Base-by-base conservation (phyloP, 1,140 invertebrate species). In the Drosophila nebulosa region DNA sequence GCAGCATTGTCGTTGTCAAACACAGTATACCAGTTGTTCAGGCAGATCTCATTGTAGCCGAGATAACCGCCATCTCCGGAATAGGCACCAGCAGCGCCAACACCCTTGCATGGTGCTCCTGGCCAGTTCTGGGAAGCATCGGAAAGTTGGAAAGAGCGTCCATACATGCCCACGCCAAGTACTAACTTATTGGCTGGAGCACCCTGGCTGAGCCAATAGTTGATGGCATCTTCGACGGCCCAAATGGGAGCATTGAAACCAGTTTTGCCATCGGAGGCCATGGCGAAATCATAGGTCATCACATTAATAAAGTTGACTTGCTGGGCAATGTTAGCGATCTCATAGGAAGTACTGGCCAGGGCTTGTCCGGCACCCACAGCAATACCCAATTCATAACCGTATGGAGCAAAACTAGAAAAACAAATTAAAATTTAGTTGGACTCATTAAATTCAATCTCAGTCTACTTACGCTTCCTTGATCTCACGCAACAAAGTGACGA, bases 281-380 rank as follows among this genome's bases (percentile, higher is more conserved):
- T 95, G 70, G 95, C 93, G 53, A 95, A 92, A 77, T 96, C 95
- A 70, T 96, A 96, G 0, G 94, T 83, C 95, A 96, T 96, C 0
- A 96, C 57, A 67, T 94, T 94, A 18, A 95, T 93, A 9, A 93
- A 92, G 74, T 95, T 92, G 5, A 95, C 90, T 18, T 94, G 92
- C 67, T 93, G 94, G 68, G 66, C 92, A 80, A 85, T 75, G 69
- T 81, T 78, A 5, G 92, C 73, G 30, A 95, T 92, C 65, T 95
- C 92, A 67, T 95, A 96, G 1, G 94, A 95, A 4, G 73, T 59
- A 7, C 91, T 90, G 14, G 94, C 93, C 0, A 92, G 91, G 0
- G 70, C 46, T 64, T 92, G 85, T 0, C 93, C 93, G 24, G 94
- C 92, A 0, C 92, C 92, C 0, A 95, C 94, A 14, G 95, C 95